Base-by-base conservation (phyloP, 2,888 invertebrate genomes). In the Eueremaeus valkanovi region DNA sequence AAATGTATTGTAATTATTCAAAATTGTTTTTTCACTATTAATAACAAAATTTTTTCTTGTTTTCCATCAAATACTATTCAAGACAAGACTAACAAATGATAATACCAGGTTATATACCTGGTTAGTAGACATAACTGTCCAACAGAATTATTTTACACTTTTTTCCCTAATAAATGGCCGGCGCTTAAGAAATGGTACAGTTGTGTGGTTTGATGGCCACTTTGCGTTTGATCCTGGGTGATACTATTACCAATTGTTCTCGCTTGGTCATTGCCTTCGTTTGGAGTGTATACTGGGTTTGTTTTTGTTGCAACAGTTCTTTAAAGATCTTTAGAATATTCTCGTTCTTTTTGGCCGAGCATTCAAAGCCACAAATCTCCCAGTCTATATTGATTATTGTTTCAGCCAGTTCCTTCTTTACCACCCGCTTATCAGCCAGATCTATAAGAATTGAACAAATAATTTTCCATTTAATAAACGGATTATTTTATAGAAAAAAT, bases 281-380 rank as follows among this genome's bases (percentile, higher is more conserved):
- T 33, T 40, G 66, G 6, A 66, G 21, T n/a, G 36, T 66, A 36
- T 36, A 66, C n/a, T 66, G 36, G n/a, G 66, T 66, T n/a, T 66
- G 66, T 45, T 75, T 75, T 72, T 79, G 79, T 5, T 33, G 51
- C 13, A 79, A 55, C n/a, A 78, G 66, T 29, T 76, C 72, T 29
- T 76, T 78, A 21, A 79, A 79, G 6, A 79, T 77, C 24, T 73
- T 40, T 2, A 73, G 16, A 40, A 79, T 74, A 45, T 78, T 77
- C n/a, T 73, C 24, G 16, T 76, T 74, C 0, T 77, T 78, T 63
- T 79, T 79, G 1, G 79, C 79, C 31, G 79, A 79, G 18, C 77
- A 73, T 61, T 78, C 78, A 5, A 78, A 78, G 55, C 77, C 77
- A 13, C 78, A 77, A 40, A 77, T 73, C 18, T 79, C 79, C 79